phyloP scores from a whole-genome alignment of 2,113 vertebrate species.

The Myotis davidii region DNA sequence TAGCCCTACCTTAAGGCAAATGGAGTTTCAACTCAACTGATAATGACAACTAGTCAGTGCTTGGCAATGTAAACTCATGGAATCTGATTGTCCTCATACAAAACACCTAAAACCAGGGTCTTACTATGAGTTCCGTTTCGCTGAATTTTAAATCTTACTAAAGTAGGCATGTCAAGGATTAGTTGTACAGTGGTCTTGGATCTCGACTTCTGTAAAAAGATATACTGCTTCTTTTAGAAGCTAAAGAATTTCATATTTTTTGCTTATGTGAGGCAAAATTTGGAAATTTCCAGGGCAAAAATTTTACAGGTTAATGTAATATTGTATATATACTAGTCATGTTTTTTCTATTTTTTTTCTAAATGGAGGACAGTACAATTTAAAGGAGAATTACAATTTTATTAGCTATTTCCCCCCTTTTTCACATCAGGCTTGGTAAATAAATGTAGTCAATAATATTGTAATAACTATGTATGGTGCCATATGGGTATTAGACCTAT shows the following conservation, averaged over 20 bases:
- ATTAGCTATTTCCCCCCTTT: not conserved
- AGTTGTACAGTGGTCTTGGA: not conserved
- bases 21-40: not conserved
- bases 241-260: conserved; percentile 22
- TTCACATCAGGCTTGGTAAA: conserved; percentile 4
- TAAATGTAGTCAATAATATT: not conserved
- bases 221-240: not conserved
- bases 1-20: not conserved
- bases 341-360: conserved; percentile 14
- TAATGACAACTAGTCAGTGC: conserved; percentile 33
- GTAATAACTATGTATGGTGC: not conserved
- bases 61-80: conserved; percentile 2
- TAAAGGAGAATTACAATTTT: conserved; percentile 40
- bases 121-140: not conserved
- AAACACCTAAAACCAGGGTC: not conserved
- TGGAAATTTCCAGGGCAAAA: conserved; percentile 14
- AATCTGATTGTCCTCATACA: not conserved
- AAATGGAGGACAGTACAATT: not conserved
- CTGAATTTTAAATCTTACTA: conserved; percentile 40
- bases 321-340: not conserved
- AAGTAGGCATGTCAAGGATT: not conserved
- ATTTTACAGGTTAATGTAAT: conserved; percentile 27
- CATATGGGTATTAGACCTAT: not conserved
- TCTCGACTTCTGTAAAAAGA: not conserved
- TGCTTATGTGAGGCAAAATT: not conserved